Evolutionary conservation across 2,888 invertebrate genomes (phyloP), one percentile per base, ranked within the genome.

Genomic region (Pollenia griseotomentosa): DNA sequence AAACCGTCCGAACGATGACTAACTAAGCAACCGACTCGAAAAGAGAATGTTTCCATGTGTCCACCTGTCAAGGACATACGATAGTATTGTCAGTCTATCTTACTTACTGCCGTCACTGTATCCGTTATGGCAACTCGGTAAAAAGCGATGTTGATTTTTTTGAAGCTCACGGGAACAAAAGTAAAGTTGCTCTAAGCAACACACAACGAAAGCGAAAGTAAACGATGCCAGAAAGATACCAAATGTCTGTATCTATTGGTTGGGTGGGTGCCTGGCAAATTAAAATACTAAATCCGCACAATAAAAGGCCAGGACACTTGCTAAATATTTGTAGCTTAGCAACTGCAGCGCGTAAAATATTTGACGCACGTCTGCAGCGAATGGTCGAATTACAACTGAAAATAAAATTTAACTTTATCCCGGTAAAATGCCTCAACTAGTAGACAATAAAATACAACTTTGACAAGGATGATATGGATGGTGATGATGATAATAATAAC

Each of bases 301-400:
- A 46, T 19, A 51, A 65, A 73, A 59, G 53, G 42, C 73, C 59
- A 59, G 77, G 73, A 73, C 65, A 80, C 80, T 85, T 65, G 75
- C n/a, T 75, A 53, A 74, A 53, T 68, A 53, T 78, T 68, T 68
- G 87, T 84, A 81, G 57, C 84, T 82, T 57, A 70, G 87, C 87
- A 87, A 87, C 87, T 65, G 73, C 84, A 84, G 84, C 87, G 87
- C 87, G 81, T 84, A 88, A 85, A 88, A 75, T 77, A 82, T 74
- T 73, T 80, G 88, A 88, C 88, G 89, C 89, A 89, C 89, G 89
- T 89, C 88, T 88, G 88, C 89, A 85, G 88, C 91, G 93, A 90
- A 93, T 93, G 93, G 93, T 93, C 92, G 92, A 94, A 93, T 93
- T 93, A 93, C 93, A 93, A 93, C 93, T 93, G 94, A 93, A 93